Evolutionary conservation across 2,888 invertebrate species (phyloP), one percentile per base, ranked within the genome.

Genomic region (Dendrolimus pini): DNA sequence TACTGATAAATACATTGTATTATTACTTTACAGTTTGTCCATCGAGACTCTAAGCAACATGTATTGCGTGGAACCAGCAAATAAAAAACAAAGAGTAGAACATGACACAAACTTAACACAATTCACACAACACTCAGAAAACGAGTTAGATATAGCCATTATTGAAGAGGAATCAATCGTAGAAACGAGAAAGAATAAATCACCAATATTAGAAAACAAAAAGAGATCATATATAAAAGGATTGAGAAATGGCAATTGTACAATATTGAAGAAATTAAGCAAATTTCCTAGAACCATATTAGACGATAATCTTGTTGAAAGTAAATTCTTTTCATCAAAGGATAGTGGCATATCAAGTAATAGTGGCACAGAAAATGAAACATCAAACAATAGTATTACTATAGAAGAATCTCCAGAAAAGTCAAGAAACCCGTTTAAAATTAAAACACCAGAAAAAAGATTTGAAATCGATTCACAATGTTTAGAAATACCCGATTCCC

Each of bases 261-360:
- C 80, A 0, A 73, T 84, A 1, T 64, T 91, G 1, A 90, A 87
- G 68, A 85, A 82, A 74, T 68, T 92, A 1, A 93, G 92, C 65
- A 85, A 83, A 64, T 93, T 93, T 61, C 88, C 90, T 58, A 77
- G 89, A 65, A 92, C 92, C 1, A 68, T 86, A 1, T 62, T 89
- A 58, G 82, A 82, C 58, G 73, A 79, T 56, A 80, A 85, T 69
- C 76, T 92, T n/a, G 90, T 93, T 6, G 91, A 92, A 67, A 94
- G 94, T 68, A 91, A 92, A 58, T 94, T 93, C 74, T 94, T 94
- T 68, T 59, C 65, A 56, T 59, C 54, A 52, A 62, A 62, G 58
- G 14, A 18, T 18, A 58, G 58, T 41, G 41, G 59, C 41, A 58
- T 58, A 64, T 60, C 58, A 9, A 62, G 12, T 6, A 62, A 52